phyloP scores from a whole-genome alignment of 2,113 vertebrate species.

The Octodon degus region DNA sequence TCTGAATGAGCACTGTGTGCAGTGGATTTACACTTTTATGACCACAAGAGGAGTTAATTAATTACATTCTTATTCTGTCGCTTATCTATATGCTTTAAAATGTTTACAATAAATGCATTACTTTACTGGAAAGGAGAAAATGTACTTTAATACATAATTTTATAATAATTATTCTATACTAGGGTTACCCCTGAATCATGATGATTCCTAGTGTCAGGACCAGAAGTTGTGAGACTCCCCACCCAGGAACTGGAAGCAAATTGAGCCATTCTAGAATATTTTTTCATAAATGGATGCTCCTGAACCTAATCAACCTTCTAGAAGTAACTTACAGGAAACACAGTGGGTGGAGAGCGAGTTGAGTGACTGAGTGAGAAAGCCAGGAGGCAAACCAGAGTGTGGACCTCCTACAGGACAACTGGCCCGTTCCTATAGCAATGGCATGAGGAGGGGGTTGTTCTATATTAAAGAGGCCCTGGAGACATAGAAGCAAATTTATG shows the following conservation, averaged over 20 bases:
- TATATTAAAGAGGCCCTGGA: background rate
- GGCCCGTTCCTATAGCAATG: background rate
- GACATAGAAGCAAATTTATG: background rate
- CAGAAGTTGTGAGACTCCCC: background rate
- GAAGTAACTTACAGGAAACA: background rate
- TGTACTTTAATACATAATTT: background rate
- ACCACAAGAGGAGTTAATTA: background rate
- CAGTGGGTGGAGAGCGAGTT: background rate
- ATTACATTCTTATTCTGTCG: background rate
- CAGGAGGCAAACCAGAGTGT: background rate
- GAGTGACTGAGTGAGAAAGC: background rate
- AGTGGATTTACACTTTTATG: background rate
- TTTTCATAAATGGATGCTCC: background rate
- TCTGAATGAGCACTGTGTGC: background rate
- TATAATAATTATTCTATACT: background rate
- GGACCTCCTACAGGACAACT: background rate
- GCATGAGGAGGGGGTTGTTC: fast-evolving
- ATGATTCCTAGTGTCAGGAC: background rate
- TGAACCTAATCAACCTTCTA: background rate
- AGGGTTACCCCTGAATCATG: background rate
- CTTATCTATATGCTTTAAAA: background rate
- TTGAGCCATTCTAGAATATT: background rate
- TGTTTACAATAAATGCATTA: background rate
- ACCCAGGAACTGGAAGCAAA: background rate
- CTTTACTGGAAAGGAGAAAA: background rate